These are phyloP conservation scores for Tonatia bakeri DNA, from an alignment of 2,113 vertebrate genomes.

Conservation along the genomic window DNA sequence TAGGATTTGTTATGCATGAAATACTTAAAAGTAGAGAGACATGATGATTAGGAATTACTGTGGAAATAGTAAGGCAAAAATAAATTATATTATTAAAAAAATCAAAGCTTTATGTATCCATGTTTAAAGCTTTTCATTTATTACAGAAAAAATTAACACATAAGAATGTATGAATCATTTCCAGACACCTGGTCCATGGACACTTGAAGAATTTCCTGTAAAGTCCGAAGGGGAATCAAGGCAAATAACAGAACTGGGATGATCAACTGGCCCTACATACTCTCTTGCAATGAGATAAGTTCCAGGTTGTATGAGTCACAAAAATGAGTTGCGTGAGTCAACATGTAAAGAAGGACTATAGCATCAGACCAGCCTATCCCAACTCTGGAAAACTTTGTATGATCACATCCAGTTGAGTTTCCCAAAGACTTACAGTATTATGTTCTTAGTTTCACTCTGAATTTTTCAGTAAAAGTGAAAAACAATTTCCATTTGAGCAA, in stretches of 20 bases:
- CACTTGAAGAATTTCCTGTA: background rate
- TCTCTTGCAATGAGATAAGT: background rate
- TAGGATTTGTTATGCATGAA: background rate
- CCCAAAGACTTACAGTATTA: background rate
- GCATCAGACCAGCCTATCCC: background rate
- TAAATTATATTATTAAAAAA: background rate
- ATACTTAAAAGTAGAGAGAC: background rate
- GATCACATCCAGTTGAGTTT: background rate
- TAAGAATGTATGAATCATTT: background rate
- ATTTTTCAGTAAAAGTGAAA: slow-evolving; percentile 19
- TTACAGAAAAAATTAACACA: background rate
- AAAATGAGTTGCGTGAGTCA: background rate
- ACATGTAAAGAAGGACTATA: background rate
- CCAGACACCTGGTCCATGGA: background rate
- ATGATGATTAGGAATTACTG: background rate
- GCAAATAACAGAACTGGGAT: background rate
- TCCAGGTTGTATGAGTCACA: background rate
- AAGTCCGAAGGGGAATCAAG: background rate
- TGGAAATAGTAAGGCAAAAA: background rate
- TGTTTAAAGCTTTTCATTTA: background rate
- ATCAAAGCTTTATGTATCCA: background rate
- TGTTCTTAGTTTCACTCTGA: background rate
- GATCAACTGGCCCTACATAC: background rate
- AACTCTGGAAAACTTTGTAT: background rate
- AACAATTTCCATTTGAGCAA: background rate